Percentiles rank a stretch among this genome's conserved stretches.
These are phyloP conservation scores for Tenthredo livida DNA, from an alignment of 2,888 invertebrate genomes.

Conservation along the genomic window DNA sequence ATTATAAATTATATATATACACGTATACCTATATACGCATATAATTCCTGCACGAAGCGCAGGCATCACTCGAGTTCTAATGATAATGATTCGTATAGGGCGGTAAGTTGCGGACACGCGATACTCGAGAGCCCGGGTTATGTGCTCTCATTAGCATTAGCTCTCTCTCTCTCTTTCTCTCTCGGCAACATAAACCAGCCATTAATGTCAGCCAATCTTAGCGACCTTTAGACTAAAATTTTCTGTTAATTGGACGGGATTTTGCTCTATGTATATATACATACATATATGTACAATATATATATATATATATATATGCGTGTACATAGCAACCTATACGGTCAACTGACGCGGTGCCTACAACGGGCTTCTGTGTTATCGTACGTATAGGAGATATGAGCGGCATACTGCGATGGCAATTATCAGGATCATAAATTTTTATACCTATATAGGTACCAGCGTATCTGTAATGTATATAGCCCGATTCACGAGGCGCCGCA, in stretches of 20 bases:
- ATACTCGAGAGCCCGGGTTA: conserved; percentile 20
- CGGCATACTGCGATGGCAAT: conserved; percentile 31
- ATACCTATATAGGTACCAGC: neutral
- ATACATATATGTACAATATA: neutral
- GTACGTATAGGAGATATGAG: neutral
- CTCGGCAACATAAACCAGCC: conserved; percentile 57
- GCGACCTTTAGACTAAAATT: conserved; percentile 72
- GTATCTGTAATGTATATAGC: neutral
- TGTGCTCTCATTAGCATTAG: conserved; percentile 33
- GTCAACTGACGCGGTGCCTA: neutral
- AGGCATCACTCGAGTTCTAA: conserved; percentile 20
- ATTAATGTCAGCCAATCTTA: conserved; percentile 63
- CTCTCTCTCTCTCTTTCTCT: neutral
- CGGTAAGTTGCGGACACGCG: conserved; percentile 34
- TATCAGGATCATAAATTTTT: conserved; percentile 46
- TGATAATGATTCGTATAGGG: conserved; percentile 27
- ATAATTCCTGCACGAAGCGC: neutral
- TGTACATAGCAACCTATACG: neutral
- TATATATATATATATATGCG: neutral
- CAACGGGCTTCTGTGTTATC: conserved; percentile 30
- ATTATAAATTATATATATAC: neutral
- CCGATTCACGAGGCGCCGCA: neutral
- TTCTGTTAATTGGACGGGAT: conserved; percentile 75
- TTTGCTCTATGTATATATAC: conserved; percentile 64
- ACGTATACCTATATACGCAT: too few relatives aligned